Evolutionary conservation across 92 coral and sea anemone genomes (phyloP).

Genomic region (Porites divaricata): DNA sequence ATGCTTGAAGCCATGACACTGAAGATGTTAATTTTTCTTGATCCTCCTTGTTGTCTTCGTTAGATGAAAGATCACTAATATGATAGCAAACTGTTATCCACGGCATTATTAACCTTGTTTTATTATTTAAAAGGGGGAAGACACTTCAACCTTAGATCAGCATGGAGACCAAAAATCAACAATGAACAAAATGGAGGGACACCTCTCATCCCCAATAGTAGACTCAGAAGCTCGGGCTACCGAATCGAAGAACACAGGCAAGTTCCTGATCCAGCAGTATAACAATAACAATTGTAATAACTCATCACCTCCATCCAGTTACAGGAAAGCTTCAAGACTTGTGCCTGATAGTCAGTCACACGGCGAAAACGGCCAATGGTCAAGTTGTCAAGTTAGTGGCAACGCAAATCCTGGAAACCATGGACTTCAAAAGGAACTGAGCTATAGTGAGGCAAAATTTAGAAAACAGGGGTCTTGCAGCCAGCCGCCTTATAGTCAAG

Average conservation of each 20-base stretch:
- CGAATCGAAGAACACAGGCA: background rate
- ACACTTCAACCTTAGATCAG: constrained; percentile 6
- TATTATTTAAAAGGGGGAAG: background rate
- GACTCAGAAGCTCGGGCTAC: background rate
- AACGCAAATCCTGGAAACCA: background rate
- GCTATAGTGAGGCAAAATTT: background rate
- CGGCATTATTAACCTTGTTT: background rate
- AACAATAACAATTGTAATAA: background rate
- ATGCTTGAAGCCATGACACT: no score
- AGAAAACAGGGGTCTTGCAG: background rate
- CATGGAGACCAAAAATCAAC: background rate
- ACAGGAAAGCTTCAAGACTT: background rate
- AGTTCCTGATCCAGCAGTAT: background rate
- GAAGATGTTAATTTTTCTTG: no score
- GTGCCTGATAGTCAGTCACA: background rate
- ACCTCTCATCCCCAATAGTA: background rate
- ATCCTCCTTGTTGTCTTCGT: no score
- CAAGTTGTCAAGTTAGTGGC: background rate
- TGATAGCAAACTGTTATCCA: background rate
- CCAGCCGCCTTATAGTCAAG: background rate
- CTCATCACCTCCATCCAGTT: background rate
- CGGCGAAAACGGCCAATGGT: background rate
- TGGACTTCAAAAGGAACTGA: background rate
- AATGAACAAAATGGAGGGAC: background rate
- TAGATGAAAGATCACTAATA: no score